These are phyloP conservation scores for Drosophila austrosaltans DNA, from an alignment of 2,888 invertebrate genomes.

Conservation along the genomic window DNA sequence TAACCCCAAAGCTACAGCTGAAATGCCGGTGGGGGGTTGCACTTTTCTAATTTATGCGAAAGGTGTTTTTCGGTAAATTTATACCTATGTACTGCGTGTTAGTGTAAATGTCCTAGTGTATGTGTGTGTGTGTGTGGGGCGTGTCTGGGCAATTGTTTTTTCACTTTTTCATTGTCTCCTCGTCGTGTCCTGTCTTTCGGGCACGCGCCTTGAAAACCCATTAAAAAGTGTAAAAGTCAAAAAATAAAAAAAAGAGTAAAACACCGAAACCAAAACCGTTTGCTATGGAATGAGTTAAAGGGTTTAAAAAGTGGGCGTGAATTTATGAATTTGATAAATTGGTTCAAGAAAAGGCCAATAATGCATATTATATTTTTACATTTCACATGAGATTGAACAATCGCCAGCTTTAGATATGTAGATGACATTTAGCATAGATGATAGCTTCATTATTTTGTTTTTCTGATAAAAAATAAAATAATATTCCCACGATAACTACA, in stretches of 20 bases:
- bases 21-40: constrained; percentile 33
- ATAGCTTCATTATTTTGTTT: neutral
- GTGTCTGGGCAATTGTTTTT: constrained; percentile 62
- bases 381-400: constrained; percentile 25
- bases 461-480: neutral
- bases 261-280: constrained; percentile 8
- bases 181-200: constrained; percentile 35
- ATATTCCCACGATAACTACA: too few species aligned
- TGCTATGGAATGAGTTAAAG: constrained; percentile 34
- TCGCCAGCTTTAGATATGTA: neutral
- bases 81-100: constrained; percentile 48
- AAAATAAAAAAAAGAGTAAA: neutral
- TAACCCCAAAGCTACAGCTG: constrained; percentile 39
- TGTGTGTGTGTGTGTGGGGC: constrained; percentile 47
- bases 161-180: constrained; percentile 42
- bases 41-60: constrained; percentile 73
- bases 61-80: constrained; percentile 71
- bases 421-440: neutral
- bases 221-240: constrained; percentile 42
- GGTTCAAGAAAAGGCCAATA: constrained; percentile 8
- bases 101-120: constrained; percentile 22
- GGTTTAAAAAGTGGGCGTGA: constrained; percentile 62
- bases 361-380: constrained; percentile 20
- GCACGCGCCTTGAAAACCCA: constrained; percentile 67
- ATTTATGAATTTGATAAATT: constrained; percentile 44